Percentiles rank a stretch among this genome's conserved stretches.
Conservation (phyloP, 2,888 invertebrate genomes). For the Dysmachus trigonus region DNA sequence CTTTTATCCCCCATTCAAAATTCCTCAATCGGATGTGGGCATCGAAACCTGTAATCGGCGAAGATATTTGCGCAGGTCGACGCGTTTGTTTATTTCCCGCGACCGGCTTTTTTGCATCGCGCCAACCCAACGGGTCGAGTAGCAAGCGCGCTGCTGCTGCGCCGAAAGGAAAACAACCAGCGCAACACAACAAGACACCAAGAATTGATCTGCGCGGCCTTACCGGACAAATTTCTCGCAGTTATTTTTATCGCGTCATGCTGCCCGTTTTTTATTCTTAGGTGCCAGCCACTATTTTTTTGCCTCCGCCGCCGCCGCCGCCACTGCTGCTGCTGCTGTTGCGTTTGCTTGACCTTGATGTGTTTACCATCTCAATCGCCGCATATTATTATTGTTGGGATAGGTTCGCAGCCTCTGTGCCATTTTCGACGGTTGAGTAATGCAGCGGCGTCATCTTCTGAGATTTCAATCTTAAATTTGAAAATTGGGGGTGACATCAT, state of each 20-base stretch:
- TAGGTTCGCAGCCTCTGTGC: constrained; percentile 11
- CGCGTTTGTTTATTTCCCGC: constrained; percentile 4
- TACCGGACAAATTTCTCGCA: constrained; percentile 27
- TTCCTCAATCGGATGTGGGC: constrained; percentile 25
- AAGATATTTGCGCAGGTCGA: neutral
- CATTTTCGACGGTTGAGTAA: neutral
- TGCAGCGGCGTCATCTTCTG: neutral
- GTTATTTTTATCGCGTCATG: constrained; percentile 24
- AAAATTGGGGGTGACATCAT: neutral
- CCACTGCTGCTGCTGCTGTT: neutral
- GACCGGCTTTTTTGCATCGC: constrained; percentile 21
- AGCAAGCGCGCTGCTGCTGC: too few relatives aligned
- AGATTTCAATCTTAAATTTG: neutral
- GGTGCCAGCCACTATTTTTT: neutral
- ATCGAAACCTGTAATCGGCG: constrained; percentile 17
- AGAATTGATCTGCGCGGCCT: neutral
- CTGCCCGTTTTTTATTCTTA: neutral
- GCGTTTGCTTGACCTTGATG: constrained; percentile 20
- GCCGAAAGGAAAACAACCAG: neutral
- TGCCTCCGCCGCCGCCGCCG: neutral
- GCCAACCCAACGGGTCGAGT: neutral
- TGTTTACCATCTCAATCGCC: constrained; percentile 11
- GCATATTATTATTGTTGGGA: constrained; percentile 16
- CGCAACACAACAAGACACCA: neutral
- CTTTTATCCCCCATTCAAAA: constrained; percentile 22